Evolutionary conservation across 37 sponge, comb jelly and placozoan species (phyloP), one percentile per base, ranked within the genome.

Genomic region (Cladorhizidae sp.): DNA sequence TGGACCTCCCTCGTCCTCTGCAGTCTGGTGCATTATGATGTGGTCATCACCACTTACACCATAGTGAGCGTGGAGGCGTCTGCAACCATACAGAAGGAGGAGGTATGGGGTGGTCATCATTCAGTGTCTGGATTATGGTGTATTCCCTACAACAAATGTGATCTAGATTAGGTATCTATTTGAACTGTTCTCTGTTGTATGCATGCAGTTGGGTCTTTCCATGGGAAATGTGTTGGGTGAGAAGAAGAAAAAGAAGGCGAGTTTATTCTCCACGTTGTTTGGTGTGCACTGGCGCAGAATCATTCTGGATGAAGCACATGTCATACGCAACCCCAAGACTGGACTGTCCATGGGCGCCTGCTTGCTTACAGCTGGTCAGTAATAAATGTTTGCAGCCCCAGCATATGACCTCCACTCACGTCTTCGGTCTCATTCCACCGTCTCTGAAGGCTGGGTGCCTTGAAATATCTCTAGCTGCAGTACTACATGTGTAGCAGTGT

Each of bases 261-360:
- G 67, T 1, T 29, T 36, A 38, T 23, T 11, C n/a, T 55, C 76
- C 55, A 76, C 88, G 0, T 69, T 92, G 42, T 92, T 92, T 65
- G 32, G 78, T 45, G 57, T 89, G 22, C 86, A 93, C 61, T 93
- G 94, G 94, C 68, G 76, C 18, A 49, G 94, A 32, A 62, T 93
- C 26, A 70, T 89, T 39, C 70, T 93, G 61, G 94, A 93, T 64
- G 94, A 93, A 71, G 94, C 85, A 11, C 94, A 93, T 73, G 67
- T 57, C 26, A 90, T 93, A 17, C 43, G 82, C 28, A 93, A 93
- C 81, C 87, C 82, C 45, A 83, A 86, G 79, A 73, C 90, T 32
- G 79, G 82, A 38, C 23, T 69, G 25, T 78, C 91, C 14, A 36
- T 78, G 17, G 90, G 90, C 0, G 84, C 72, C 31, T 81, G 83